These are phyloP conservation scores for Leptopilina boulardi DNA, from an alignment of 1,140 invertebrate genomes.

Conservation along the genomic window DNA sequence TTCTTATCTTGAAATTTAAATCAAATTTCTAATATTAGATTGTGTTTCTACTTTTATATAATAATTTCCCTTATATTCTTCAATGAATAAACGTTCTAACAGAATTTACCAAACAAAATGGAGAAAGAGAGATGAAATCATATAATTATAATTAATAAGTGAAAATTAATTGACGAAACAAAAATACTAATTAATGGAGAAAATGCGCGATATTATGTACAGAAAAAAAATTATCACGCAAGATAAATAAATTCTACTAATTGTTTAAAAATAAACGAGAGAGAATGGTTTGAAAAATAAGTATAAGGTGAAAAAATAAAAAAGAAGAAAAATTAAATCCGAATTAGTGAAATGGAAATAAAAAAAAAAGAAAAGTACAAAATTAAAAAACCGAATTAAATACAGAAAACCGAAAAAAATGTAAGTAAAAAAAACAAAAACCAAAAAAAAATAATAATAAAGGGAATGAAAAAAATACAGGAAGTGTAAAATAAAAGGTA, in stretches of 20 bases:
- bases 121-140: background rate
- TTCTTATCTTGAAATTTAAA: too few relatives aligned
- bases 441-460: too few relatives aligned
- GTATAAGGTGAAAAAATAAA: background rate
- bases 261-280: background rate
- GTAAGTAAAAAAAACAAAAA: too few relatives aligned
- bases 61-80: too few relatives aligned
- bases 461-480: too few relatives aligned
- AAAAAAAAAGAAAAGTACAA: background rate
- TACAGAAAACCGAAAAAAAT: background rate
- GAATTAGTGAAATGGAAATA: background rate
- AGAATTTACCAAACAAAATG: background rate
- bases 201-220: too few relatives aligned
- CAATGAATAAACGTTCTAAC: too few relatives aligned
- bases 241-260: slow-evolving; percentile 11
- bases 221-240: background rate
- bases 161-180: background rate
- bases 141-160: background rate
- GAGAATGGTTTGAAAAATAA: background rate
- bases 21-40: too few relatives aligned
- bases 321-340: background rate
- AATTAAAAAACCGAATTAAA: background rate
- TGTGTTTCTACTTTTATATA: too few relatives aligned
- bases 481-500: background rate
- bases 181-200: background rate